phyloP scores from a whole-genome alignment of 2,113 vertebrate species.

The Chiloscyllium plagiosum region DNA sequence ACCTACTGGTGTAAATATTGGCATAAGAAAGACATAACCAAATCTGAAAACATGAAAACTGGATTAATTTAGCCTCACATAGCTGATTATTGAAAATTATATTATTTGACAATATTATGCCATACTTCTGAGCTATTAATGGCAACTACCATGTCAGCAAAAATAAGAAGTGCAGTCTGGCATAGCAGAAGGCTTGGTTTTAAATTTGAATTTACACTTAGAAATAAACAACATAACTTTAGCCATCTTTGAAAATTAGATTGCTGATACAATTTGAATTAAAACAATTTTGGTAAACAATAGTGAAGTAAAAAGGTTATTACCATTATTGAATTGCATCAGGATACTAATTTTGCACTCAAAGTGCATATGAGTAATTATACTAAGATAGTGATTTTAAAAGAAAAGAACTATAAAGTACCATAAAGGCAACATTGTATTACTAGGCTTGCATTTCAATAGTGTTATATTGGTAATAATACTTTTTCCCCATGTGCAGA shows the following conservation, averaged over 20 bases:
- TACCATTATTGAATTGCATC: background rate
- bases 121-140: background rate
- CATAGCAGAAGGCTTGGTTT: background rate
- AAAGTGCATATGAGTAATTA: background rate
- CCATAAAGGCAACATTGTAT: background rate
- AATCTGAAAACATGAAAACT: too few species aligned
- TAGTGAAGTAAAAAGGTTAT: background rate
- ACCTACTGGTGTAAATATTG: too few species aligned
- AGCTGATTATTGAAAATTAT: too few species aligned
- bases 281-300: background rate
- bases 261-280: background rate
- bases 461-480: background rate
- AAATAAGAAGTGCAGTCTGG: background rate
- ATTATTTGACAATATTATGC: too few species aligned
- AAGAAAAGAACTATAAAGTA: too few species aligned
- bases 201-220: background rate
- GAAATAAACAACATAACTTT: background rate
- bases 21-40: too few species aligned
- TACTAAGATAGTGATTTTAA: too few species aligned
- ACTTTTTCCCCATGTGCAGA: background rate
- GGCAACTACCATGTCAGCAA: background rate
- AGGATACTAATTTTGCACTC: background rate
- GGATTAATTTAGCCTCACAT: too few species aligned
- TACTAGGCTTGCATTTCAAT: background rate
- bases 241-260: background rate